These are phyloP conservation scores for Pan troglodytes DNA, from an alignment of 2,113 vertebrate genomes.

Conservation along the genomic window NHGRI_mPanTro3-v2.1_pri NC_072403.2:105313001-105313500, in stretches of 20 bases:
- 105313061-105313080: not conserved
- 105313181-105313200: not conserved
- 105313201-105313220: conserved; percentile 28
- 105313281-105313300: not conserved
- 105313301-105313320: not conserved
- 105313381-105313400: not conserved
- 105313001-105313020: conserved; percentile 9
- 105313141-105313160: conserved; percentile 50
- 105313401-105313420: not conserved
- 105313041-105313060: conserved; percentile 35
- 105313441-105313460: not conserved
- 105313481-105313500: not conserved
- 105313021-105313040: conserved; percentile 28
- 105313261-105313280: not conserved
- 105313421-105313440: not conserved
- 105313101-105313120: not conserved
- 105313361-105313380: not conserved
- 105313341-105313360: not conserved
- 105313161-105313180: conserved; percentile 54
- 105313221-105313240: not conserved
- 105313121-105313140: conserved; percentile 19
- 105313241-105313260: not conserved
- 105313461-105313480: not conserved
- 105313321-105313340: not conserved
- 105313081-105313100: conserved; percentile 31